These are phyloP conservation scores for Crypturellus tataupa DNA, from an alignment of 2,797 vertebrate genomes.

Conservation along the genomic window DNA sequence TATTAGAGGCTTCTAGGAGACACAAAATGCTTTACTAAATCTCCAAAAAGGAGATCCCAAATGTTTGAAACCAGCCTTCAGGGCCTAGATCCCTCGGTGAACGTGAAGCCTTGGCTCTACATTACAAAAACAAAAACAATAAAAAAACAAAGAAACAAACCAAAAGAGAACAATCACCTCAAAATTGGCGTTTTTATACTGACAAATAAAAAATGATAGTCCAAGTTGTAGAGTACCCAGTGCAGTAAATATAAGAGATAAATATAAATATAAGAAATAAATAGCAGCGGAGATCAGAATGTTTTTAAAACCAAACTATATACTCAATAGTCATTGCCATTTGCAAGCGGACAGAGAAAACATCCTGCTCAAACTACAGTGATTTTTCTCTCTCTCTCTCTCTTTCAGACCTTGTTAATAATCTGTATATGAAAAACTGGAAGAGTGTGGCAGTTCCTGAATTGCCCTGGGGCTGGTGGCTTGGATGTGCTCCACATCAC, in stretches of 20 bases:
- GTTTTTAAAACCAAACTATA: neutral
- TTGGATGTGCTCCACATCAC: neutral
- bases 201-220: neutral
- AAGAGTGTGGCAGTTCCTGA: neutral
- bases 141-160: too few relatives aligned
- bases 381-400: rapidly evolving
- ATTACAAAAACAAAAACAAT: neutral
- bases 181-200: neutral
- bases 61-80: neutral
- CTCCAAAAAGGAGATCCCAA: neutral
- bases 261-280: too few relatives aligned
- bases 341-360: neutral
- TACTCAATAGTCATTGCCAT: neutral
- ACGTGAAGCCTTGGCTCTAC: neutral
- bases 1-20: neutral
- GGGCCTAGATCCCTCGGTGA: neutral
- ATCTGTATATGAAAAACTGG: neutral
- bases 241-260: too few relatives aligned
- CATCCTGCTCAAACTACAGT: neutral
- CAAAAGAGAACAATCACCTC: neutral
- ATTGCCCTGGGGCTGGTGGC: rapidly evolving
- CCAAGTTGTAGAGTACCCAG: neutral
- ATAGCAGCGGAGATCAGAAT: neutral
- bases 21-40: neutral
- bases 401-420: neutral